Percentiles rank a stretch among this genome's conserved stretches.
phyloP scores from a whole-genome alignment of 2,113 vertebrate genomes.

The Sus scrofa region T2T-Sscrofa CM000824.6:163796501-163797000 shows the following conservation, averaged over 20 bases:
- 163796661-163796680: background rate
- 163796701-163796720: background rate
- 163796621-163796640: background rate
- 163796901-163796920: background rate
- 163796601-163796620: background rate
- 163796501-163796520: background rate
- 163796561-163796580: background rate
- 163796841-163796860: background rate
- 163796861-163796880: constrained; percentile 7
- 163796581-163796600: background rate
- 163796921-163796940: background rate
- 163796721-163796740: constrained; percentile 30
- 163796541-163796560: background rate
- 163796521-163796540: constrained; percentile 22
- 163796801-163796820: constrained; percentile 23
- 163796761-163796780: constrained; percentile 36
- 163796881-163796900: background rate
- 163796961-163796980: constrained; percentile 33
- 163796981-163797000: background rate
- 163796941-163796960: background rate
- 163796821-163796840: constrained; percentile 2
- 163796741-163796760: background rate
- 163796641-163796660: constrained; percentile 19
- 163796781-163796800: background rate
- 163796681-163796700: background rate